A percentile compares a stretch with the other conserved stretches of the same genome.
phyloP scores from a whole-genome alignment of 2,888 invertebrate genomes.

The Onthophagus sagittarius region DNA sequence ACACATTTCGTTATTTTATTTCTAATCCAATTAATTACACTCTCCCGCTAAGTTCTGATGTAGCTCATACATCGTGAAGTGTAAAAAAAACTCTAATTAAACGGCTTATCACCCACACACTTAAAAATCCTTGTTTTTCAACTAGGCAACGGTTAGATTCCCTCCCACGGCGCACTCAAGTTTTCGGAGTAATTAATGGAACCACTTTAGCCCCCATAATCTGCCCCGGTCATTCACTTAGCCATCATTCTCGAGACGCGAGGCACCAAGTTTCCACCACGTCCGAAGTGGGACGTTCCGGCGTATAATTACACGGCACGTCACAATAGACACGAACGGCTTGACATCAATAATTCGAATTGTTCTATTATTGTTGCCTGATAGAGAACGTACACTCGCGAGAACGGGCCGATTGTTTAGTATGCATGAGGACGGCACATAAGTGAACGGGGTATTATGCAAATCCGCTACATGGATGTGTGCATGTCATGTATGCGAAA shows the following conservation, averaged over 20 bases:
- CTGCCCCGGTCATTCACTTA: conserved; percentile 9
- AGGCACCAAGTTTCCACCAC: conserved; percentile 5
- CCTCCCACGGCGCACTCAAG: conserved; percentile 5
- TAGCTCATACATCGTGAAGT: no score
- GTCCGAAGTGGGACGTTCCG: conserved; percentile 2
- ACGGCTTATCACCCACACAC: neutral
- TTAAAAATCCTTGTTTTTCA: neutral
- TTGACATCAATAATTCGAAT: neutral
- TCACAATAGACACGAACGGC: conserved; percentile 1
- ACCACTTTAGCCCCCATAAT: conserved; percentile 7
- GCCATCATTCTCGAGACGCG: neutral
- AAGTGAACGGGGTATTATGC: neutral
- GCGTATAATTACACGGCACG: conserved; percentile 7
- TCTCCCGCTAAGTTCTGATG: no score
- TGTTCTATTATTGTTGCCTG: neutral
- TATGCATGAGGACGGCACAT: neutral
- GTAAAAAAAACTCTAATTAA: neutral
- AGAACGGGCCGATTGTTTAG: neutral
- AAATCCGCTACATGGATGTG: neutral
- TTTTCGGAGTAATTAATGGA: conserved; percentile 7
- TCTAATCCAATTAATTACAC: no score
- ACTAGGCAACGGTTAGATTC: neutral
- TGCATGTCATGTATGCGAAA: neutral
- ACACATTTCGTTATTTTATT: no score
- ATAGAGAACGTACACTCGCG: neutral